Evolutionary conservation across 2,888 invertebrate genomes (phyloP).

Genomic region (Leptinotarsa tumamoca): DNA sequence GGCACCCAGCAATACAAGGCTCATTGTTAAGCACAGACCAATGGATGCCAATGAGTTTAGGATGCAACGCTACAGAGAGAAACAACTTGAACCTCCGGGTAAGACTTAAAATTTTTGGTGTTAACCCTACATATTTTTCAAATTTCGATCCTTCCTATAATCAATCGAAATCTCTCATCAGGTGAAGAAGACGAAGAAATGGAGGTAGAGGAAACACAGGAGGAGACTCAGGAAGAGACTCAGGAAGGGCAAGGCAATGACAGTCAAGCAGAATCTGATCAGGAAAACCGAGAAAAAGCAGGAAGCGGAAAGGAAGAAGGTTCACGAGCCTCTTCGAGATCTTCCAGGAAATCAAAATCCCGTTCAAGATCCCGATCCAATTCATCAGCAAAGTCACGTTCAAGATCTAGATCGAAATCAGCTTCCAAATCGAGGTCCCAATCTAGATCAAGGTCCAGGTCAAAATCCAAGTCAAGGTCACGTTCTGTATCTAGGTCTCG

Average conservation of each 20-base stretch:
- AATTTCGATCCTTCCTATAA: neutral
- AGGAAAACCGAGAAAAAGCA: constrained; percentile 62
- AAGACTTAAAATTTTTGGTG: constrained; percentile 47
- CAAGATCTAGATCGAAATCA: constrained; percentile 62
- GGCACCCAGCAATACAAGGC: constrained; percentile 79
- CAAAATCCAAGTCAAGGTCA: constrained; percentile 39
- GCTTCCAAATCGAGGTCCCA: constrained; percentile 61
- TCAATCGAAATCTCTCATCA: constrained; percentile 26
- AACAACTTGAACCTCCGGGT: constrained; percentile 87
- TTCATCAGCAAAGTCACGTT: constrained; percentile 56
- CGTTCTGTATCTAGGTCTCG: constrained; percentile 61
- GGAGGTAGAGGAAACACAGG: constrained; percentile 61
- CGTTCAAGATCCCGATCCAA: constrained; percentile 57
- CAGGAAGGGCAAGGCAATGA: constrained; percentile 67
- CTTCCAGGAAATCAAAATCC: constrained; percentile 59
- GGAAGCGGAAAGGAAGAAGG: constrained; percentile 56
- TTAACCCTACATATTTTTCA: too few relatives aligned
- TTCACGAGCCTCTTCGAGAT: constrained; percentile 58
- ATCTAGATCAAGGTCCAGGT: constrained; percentile 61
- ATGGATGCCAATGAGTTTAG: constrained; percentile 87
- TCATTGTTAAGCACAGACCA: constrained; percentile 91
- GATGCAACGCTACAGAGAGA: constrained; percentile 87
- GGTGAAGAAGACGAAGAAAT: constrained; percentile 74
- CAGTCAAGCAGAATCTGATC: constrained; percentile 68
- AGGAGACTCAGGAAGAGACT: constrained; percentile 59